phyloP scores from a whole-genome alignment of 2,113 vertebrate genomes.

The Madoqua kirkii region DNA sequence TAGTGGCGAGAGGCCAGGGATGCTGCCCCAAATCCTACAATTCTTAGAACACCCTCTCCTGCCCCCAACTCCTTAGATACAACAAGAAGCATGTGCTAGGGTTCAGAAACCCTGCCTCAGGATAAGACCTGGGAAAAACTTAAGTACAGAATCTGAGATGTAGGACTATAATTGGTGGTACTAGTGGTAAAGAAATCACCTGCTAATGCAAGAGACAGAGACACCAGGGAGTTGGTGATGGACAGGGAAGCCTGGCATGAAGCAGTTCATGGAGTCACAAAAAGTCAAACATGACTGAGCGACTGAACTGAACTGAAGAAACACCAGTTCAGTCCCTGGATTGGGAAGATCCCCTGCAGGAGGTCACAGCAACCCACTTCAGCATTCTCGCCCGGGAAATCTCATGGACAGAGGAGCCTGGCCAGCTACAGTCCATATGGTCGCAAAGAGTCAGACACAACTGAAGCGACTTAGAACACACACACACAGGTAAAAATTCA shows the following conservation, averaged over 20 bases:
- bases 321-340: background rate
- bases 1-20: background rate
- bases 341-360: background rate
- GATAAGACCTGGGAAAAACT: background rate
- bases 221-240: background rate
- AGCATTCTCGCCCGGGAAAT: background rate
- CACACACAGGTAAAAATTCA: background rate
- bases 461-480: background rate
- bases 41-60: background rate
- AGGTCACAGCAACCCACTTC: background rate
- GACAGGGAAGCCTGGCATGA: background rate
- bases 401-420: background rate
- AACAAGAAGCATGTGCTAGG: background rate
- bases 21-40: fast-evolving
- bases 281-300: background rate
- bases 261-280: background rate
- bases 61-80: background rate
- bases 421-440: background rate
- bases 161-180: fast-evolving
- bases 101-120: background rate
- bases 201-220: background rate
- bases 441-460: background rate
- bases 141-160: background rate
- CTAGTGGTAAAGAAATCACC: background rate
- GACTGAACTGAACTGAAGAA: background rate